Conservation (phyloP, 2,113 vertebrate genomes). For the Paramormyrops kingsleyae region DNA sequence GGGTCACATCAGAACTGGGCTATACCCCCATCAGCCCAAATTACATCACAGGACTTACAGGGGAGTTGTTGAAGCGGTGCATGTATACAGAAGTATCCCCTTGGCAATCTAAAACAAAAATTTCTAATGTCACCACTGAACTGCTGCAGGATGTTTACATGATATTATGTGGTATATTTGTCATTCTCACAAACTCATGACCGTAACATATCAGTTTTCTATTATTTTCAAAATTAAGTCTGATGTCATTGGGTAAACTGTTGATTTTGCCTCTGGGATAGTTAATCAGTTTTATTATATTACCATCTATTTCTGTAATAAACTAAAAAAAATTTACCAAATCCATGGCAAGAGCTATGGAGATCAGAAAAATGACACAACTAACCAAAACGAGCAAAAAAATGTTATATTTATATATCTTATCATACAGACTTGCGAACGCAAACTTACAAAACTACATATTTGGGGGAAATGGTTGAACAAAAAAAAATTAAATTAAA, state of each 20-base stretch:
- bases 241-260: neutral
- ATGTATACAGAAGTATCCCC: neutral
- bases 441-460: too few species aligned
- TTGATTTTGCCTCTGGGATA: neutral
- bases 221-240: neutral
- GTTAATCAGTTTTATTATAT: neutral
- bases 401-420: too few species aligned
- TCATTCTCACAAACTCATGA: neutral
- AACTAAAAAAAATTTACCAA: neutral
- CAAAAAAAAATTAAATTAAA: too few species aligned
- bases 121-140: neutral
- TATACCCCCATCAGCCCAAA: neutral
- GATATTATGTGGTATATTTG: neutral
- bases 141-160: neutral
- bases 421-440: neutral
- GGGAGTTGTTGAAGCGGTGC: neutral
- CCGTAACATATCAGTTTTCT: neutral
- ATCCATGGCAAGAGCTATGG: neutral
- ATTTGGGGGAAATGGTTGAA: too few species aligned
- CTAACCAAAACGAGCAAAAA: too few species aligned
- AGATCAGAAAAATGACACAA: too few species aligned
- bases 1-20: neutral
- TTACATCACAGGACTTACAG: neutral
- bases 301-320: neutral
- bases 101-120: slow-evolving; percentile 10